These are phyloP conservation scores for Mohoua ochrocephala DNA, from an alignment of 2,113 vertebrate genomes.

Conservation along the genomic window DNA sequence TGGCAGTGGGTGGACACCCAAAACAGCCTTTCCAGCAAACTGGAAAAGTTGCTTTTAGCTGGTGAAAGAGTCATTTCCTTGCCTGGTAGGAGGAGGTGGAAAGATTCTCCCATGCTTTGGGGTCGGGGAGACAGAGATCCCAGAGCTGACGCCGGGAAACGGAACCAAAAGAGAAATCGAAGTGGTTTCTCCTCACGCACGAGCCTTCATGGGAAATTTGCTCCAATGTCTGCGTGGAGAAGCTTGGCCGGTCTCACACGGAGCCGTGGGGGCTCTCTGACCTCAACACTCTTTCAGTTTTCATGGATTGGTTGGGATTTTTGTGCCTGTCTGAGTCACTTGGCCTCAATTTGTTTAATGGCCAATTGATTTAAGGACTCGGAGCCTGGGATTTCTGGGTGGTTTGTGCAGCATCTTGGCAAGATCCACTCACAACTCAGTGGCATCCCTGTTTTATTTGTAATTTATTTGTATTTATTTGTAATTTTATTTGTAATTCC, in stretches of 20 bases:
- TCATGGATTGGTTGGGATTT: background rate
- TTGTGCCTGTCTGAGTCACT: background rate
- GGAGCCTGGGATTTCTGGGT: background rate
- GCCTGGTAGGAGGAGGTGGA: background rate
- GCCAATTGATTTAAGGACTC: background rate
- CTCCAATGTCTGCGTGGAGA: background rate
- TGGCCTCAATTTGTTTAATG: background rate
- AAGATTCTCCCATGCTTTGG: background rate
- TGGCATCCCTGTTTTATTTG: background rate
- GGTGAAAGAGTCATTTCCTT: background rate
- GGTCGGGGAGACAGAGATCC: background rate
- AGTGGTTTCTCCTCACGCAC: background rate
- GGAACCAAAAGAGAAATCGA: background rate
- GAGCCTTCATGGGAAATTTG: background rate
- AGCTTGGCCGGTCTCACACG: background rate
- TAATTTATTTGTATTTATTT: no score
- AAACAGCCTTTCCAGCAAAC: background rate
- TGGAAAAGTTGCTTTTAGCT: background rate
- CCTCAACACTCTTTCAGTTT: background rate
- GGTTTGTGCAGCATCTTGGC: background rate
- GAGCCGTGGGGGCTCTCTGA: background rate
- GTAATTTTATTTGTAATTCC: background rate
- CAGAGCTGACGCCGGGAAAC: rapidly evolving
- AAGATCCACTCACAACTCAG: background rate
- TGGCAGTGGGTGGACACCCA: background rate